A percentile compares a stretch with the other conserved stretches of the same genome.
phyloP scores from a whole-genome alignment of 2,113 vertebrate genomes.

The Pelecanus crispus region DNA sequence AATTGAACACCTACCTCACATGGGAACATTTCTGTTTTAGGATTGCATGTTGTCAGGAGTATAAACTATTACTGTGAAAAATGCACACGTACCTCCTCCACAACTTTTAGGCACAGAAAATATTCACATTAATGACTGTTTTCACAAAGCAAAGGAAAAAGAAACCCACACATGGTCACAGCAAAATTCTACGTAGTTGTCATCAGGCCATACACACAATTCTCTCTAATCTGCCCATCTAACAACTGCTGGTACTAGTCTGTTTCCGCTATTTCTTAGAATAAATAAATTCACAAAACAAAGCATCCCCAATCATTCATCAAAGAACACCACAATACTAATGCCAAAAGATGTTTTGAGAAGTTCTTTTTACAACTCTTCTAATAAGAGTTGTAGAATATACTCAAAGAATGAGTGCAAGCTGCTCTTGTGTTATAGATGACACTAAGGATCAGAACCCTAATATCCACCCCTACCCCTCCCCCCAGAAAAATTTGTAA shows the following conservation, averaged over 20 bases:
- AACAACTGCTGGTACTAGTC: neutral
- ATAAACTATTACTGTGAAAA: neutral
- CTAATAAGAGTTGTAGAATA: neutral
- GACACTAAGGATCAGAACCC: neutral
- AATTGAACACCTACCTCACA: constrained; percentile 44
- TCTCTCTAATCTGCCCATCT: neutral
- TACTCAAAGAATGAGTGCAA: neutral
- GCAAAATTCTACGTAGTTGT: neutral
- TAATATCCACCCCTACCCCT: neutral
- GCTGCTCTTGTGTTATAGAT: neutral
- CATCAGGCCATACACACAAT: neutral
- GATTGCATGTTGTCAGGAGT: neutral
- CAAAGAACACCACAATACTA: neutral
- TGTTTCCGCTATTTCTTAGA: neutral
- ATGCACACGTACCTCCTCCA: neutral
- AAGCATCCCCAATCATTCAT: neutral
- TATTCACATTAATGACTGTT: neutral
- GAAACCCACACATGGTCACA: neutral
- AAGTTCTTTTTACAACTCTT: neutral
- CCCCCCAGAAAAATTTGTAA: accelerated
- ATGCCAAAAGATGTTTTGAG: neutral
- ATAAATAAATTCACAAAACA: neutral
- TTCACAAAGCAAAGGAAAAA: neutral
- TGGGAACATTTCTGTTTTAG: constrained; percentile 17
- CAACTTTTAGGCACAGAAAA: neutral